A percentile compares a stretch with the other conserved stretches of the same genome.
phyloP scores from a whole-genome alignment of 2,888 invertebrate species.

The Orthonychiurus folsomi region DNA sequence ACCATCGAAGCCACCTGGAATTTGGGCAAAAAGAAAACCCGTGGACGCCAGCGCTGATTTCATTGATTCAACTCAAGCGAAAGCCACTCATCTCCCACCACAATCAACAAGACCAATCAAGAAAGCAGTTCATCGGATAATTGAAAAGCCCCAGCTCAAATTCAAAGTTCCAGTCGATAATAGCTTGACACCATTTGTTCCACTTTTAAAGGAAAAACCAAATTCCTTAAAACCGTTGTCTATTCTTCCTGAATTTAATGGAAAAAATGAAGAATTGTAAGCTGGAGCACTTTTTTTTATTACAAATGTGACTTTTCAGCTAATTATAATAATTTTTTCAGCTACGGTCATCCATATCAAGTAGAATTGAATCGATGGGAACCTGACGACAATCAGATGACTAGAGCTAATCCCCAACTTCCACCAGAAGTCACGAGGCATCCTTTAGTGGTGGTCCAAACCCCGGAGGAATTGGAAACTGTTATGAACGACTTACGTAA shows the following conservation, averaged over 20 bases:
- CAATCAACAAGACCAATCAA: constrained; percentile 14
- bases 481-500: constrained; percentile 56
- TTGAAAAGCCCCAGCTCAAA: constrained; percentile 64
- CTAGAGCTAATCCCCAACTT: constrained; percentile 45
- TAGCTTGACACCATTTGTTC: constrained; percentile 63
- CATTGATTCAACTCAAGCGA: constrained; percentile 21
- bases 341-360: constrained; percentile 80
- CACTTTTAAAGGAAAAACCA: constrained; percentile 75
- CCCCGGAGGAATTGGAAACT: constrained; percentile 54
- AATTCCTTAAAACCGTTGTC: constrained; percentile 74
- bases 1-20: constrained; percentile 49
- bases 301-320: not conserved
- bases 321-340: constrained; percentile 43
- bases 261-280: constrained; percentile 37
- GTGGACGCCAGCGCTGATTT: not conserved
- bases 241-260: constrained; percentile 57
- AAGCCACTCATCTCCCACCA: constrained; percentile 29
- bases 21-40: constrained; percentile 49
- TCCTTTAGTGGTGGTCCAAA: constrained; percentile 59
- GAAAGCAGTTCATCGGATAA: constrained; percentile 24
- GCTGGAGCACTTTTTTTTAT: constrained; percentile 9
- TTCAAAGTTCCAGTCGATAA: constrained; percentile 83
- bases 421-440: constrained; percentile 55
- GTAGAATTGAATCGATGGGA: constrained; percentile 68
- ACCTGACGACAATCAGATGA: constrained; percentile 49